phyloP scores from a whole-genome alignment of 2,113 vertebrate genomes.

The Periophthalmus modestus region DNA sequence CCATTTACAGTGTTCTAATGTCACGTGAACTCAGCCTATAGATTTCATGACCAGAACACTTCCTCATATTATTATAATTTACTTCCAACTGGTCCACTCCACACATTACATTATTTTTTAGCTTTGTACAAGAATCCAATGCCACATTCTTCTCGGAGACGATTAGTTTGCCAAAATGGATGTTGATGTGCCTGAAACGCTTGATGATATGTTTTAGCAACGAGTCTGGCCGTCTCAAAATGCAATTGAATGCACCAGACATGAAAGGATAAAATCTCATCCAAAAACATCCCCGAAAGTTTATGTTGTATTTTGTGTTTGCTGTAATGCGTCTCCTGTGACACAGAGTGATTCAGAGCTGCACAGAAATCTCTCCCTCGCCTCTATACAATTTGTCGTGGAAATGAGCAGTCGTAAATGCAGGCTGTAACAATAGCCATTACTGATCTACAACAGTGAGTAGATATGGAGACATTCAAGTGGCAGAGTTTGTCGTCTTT shows the following conservation, averaged over 20 bases:
- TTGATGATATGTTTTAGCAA: not conserved
- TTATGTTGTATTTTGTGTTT: slow-evolving; percentile 22
- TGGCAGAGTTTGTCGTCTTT: not conserved
- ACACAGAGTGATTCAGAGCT: slow-evolving; percentile 38
- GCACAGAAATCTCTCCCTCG: slow-evolving; percentile 20
- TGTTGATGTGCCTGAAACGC: not conserved
- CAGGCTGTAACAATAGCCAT: slow-evolving; percentile 13
- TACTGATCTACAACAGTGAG: slow-evolving; percentile 10
- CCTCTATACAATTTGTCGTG: slow-evolving; percentile 20
- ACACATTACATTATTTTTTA: too few species aligned
- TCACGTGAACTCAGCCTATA: too few species aligned
- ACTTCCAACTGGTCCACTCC: too few species aligned
- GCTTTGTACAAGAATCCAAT: too few species aligned
- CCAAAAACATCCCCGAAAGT: slow-evolving; percentile 4
- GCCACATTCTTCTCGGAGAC: not conserved
- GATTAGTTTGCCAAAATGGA: not conserved
- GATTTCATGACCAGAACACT: too few species aligned
- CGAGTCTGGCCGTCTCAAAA: not conserved
- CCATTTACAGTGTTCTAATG: too few species aligned
- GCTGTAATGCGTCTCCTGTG: slow-evolving; percentile 38
- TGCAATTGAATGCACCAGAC: slow-evolving; percentile 30
- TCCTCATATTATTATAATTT: too few species aligned
- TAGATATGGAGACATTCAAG: not conserved
- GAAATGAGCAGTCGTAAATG: slow-evolving; percentile 26
- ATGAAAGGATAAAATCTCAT: slow-evolving; percentile 41